Base-by-base conservation (phyloP, 2,888 invertebrate species). In the Augochlorella aurata region DNA sequence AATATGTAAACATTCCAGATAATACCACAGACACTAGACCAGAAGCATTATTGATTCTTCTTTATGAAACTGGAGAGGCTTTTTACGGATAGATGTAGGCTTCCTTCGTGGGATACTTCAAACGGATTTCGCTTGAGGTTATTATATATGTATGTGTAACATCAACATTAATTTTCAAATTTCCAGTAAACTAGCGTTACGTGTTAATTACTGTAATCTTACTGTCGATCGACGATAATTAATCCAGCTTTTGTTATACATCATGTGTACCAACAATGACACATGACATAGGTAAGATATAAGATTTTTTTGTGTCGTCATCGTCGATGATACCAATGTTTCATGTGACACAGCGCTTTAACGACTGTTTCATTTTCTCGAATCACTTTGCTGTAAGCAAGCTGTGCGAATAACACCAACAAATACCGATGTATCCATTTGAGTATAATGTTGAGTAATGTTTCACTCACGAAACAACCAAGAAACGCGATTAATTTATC, bases 111-210 rank as follows among this genome's bases (percentile, higher is more conserved):
- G 68, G 77, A 74, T 72, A 61, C 71, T 81, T 49, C 14, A 29
- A 83, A 52, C 14, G 50, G 61, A 50, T 65, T 69, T 66, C 38
- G 2, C 18, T 72, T 47, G 54, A 81, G 72, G 78, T 79, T 84
- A 84, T 87, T 84, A 86, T 82, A 83, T 82, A 84, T 82, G 81
- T 85, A 84, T 82, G 79, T 85, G 74, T 80, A 83, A 86, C 81
- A 81, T 82, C 85, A 88, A 88, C 82, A 86, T 86, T 85, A 76
- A 83, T 81, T 81, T 80, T 63, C 52, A 85, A 85, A 76, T 79
- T 82, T 61, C 69, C 70, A 70, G 75, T 82, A 84, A 77, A 76
- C 77, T 85, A 78, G 54, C 66, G 63, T 77, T 77, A 84, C 66
- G 67, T 80, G n/a, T 74, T 49, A 76, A 44, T 61, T 73, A 75